Conservation (phyloP, 2,113 vertebrate genomes). For the Dasypus novemcinctus region DNA sequence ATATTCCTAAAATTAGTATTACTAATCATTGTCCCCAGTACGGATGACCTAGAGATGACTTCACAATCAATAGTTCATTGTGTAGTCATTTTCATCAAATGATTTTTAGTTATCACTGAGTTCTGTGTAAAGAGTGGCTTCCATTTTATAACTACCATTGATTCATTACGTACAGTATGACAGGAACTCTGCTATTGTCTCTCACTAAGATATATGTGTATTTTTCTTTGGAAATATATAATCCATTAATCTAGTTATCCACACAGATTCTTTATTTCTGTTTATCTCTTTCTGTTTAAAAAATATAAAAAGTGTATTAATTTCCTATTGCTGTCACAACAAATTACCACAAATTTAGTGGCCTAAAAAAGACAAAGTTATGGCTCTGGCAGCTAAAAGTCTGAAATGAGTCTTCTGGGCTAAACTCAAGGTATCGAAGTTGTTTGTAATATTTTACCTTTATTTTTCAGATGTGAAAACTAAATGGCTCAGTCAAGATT, state of each 20-base stretch:
- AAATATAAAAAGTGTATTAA: too few species aligned
- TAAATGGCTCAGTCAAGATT: neutral
- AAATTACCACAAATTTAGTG: too few species aligned
- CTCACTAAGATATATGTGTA: neutral
- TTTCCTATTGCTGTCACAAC: too few species aligned
- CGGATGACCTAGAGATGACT: too few species aligned
- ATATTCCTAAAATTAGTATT: neutral
- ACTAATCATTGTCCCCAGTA: neutral
- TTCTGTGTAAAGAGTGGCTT: neutral
- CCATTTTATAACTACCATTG: neutral
- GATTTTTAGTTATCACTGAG: neutral
- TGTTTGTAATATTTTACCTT: neutral
- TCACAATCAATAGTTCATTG: neutral
- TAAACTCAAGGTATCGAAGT: neutral
- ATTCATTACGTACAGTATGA: neutral
- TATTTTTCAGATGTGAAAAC: neutral
- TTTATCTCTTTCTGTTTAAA: neutral
- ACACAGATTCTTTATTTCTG: neutral
- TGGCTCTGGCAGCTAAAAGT: too few species aligned
- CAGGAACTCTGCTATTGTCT: neutral
- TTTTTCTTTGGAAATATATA: too few species aligned
- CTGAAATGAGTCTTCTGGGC: too few species aligned
- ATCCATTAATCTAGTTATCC: too few species aligned
- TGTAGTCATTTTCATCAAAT: neutral
- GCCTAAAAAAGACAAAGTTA: too few species aligned